These are phyloP conservation scores for Brienomyrus longianalis DNA, from an alignment of 2,113 vertebrate genomes.

Conservation along the genomic window DNA sequence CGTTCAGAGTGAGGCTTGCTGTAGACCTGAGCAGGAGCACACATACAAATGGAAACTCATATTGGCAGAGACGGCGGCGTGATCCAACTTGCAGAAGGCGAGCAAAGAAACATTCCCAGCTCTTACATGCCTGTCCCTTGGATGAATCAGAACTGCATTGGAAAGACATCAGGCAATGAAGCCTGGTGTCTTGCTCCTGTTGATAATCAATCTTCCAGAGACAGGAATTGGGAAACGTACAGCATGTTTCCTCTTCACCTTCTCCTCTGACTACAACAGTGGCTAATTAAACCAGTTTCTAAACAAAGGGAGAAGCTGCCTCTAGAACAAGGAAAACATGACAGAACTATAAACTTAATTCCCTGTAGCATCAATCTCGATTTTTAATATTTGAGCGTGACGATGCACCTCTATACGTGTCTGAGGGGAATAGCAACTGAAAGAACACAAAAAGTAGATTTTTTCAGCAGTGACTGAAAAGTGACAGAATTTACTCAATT, in stretches of 20 bases:
- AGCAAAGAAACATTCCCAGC: neutral
- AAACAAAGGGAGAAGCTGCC: neutral
- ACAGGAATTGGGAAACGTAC: neutral
- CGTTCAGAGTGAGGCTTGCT: neutral
- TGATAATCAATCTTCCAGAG: neutral
- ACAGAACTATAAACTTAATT: neutral
- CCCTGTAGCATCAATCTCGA: neutral
- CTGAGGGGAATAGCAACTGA: neutral
- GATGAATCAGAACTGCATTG: neutral
- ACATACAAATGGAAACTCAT: neutral
- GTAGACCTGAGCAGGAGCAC: neutral
- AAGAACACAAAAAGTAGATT: neutral
- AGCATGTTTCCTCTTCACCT: neutral
- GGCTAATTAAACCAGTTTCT: neutral
- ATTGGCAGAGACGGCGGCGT: neutral
- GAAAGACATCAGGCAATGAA: neutral
- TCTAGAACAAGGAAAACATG: neutral
- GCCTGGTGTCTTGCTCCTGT: neutral
- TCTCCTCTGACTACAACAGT: neutral
- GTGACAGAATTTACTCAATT: neutral
- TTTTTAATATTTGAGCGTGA: neutral
- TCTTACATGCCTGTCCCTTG: neutral
- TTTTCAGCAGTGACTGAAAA: neutral
- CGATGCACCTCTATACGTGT: neutral
- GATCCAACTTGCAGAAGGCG: neutral